A percentile compares a stretch with the other conserved stretches of the same genome.
These are phyloP conservation scores for Porites lutea DNA, from an alignment of 64 coral and sea anemone genomes.

Conservation along the genomic window DNA sequence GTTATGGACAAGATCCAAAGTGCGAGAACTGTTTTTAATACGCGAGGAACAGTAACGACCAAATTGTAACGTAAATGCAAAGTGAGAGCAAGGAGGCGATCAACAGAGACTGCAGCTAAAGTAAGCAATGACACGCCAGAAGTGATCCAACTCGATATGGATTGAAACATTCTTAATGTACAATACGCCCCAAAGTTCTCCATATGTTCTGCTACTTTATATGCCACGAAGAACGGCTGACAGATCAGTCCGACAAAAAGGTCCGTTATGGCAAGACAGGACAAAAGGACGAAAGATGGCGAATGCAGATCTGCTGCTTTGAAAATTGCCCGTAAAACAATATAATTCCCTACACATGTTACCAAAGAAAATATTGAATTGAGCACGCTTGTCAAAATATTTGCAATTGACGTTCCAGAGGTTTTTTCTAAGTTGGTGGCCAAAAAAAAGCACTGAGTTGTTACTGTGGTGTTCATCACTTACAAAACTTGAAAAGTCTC, in stretches of 20 bases:
- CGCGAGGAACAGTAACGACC: background rate
- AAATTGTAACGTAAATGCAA: slow-evolving; percentile 42
- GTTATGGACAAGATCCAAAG: slow-evolving; percentile 16
- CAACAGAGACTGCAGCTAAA: slow-evolving; percentile 6
- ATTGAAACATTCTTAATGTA: slow-evolving; percentile 1
- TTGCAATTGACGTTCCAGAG: background rate
- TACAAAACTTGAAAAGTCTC: background rate
- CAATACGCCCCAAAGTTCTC: background rate
- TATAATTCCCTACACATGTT: background rate
- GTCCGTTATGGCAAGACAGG: slow-evolving; percentile 12
- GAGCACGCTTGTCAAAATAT: slow-evolving; percentile 27
- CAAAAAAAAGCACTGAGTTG: background rate
- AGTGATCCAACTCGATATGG: slow-evolving; percentile 24
- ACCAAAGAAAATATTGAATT: slow-evolving; percentile 13
- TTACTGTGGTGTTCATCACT: background rate
- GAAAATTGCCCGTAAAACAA: slow-evolving; percentile 8
- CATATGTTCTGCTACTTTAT: slow-evolving; percentile 16
- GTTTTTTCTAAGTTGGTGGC: background rate
- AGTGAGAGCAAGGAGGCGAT: slow-evolving; percentile 34
- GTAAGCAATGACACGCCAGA: slow-evolving; percentile 25
- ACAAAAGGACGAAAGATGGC: slow-evolving; percentile 34
- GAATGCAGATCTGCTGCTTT: background rate
- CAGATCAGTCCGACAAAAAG: slow-evolving; percentile 40
- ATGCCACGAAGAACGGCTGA: slow-evolving; percentile 40
- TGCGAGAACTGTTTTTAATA: background rate